Evolutionary conservation across 2,113 vertebrate species (phyloP), one percentile per base, ranked within the genome.

Genomic region (Mormoops blainvillei): DNA sequence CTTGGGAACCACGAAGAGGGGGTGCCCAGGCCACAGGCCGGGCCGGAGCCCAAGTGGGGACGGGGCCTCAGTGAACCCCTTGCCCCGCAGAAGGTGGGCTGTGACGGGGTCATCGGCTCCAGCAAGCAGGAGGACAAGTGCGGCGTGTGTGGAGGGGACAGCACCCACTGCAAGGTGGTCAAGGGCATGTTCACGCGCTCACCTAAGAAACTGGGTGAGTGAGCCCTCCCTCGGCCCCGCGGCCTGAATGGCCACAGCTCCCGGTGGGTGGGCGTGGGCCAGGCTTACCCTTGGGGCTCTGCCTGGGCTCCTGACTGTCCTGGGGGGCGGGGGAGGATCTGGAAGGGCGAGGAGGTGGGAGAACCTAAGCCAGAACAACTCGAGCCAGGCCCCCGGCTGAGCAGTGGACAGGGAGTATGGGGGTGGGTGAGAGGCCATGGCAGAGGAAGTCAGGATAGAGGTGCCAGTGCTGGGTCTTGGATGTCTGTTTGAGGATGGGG

Each of bases 81-180:
- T 58, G 86, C 96, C 41, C 95, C 94, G 15, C 98, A 99, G 99
- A 99, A 99, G 98, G 99, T 99, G 90, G 99, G 99, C 95, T 99
- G 99, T 82, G 99, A 99, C n/a, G 98, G 99, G n/a, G 98, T 99
- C 91, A 99, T 99, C 33, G 99, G 99, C 86, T 99, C 99, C 94
- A 99, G 98, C 0, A 99, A 99, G 98, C 99, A 99, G 96, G 99
- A 99, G 87, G 99, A 99, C 98, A 99, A 99, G 96, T 99, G 99
- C 54, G 99, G 99, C 11, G 98, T 99, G 90, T 99, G 99, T 89
- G 99, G 99, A 67, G 99, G 99, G 63, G 99, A 99, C 98, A 99
- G 99, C 97, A 99, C 98, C 87, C 99, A 99, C 97, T 99, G 99
- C 98, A 99, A 99, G 97, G 99, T 99, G 97, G 98, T 99, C 97